A percentile compares a stretch with the other conserved stretches of the same genome.
These are phyloP conservation scores for Isoperla grammatica DNA, from an alignment of 2,888 invertebrate species.

Conservation along the genomic window DNA sequence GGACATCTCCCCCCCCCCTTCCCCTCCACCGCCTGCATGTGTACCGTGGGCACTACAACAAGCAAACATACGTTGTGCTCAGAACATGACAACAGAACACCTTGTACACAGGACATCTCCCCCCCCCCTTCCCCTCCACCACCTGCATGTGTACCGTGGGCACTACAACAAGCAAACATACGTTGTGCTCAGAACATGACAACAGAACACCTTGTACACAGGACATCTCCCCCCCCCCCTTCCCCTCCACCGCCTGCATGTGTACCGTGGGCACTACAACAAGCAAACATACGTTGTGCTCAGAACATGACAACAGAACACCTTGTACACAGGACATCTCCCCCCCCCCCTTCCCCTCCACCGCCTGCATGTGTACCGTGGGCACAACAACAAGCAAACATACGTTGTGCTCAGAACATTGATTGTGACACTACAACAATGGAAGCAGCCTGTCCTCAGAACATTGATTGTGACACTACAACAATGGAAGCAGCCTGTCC, in stretches of 20 bases:
- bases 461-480: no score
- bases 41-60: conserved; percentile 65
- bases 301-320: no score
- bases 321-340: conserved; percentile 89
- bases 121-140: conserved; percentile 82
- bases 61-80: conserved; percentile 33
- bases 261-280: conserved; percentile 67
- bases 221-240: conserved; percentile 78
- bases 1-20: conserved; percentile 79
- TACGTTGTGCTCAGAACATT: background rate
- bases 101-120: conserved; percentile 85
- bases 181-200: no score
- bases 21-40: conserved; percentile 82
- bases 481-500: no score
- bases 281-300: conserved; percentile 35
- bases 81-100: no score
- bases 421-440: no score
- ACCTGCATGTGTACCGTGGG: conserved; percentile 78
- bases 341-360: conserved; percentile 81
- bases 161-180: conserved; percentile 49
- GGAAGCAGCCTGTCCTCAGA: no score
- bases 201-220: conserved; percentile 92
- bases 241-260: conserved; percentile 82
- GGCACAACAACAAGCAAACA: conserved; percentile 53
- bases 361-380: conserved; percentile 77